Conservation (phyloP, 2,888 invertebrate genomes). For the Phyto melanocephala region DNA sequence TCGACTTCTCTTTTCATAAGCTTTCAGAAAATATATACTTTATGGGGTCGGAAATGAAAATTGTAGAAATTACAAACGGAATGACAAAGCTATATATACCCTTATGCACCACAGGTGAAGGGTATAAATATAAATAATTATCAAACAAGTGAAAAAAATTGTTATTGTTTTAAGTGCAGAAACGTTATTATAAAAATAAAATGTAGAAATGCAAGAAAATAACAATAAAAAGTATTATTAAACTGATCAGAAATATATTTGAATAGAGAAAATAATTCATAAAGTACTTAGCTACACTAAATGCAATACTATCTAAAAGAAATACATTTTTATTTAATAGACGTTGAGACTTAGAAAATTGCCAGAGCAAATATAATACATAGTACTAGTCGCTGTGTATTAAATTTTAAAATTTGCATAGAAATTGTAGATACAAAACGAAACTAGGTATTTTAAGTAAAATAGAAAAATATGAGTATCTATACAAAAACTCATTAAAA, state of each 20-base stretch:
- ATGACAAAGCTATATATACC: too few species aligned
- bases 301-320: background rate
- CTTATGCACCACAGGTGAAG: too few species aligned
- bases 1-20: too few species aligned
- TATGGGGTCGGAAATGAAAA: too few species aligned
- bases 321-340: too few species aligned
- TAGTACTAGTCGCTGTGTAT: background rate
- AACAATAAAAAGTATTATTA: conserved; percentile 17
- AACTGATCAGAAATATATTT: conserved; percentile 12
- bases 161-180: conserved; percentile 19
- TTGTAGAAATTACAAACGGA: too few species aligned
- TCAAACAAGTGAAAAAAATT: conserved; percentile 33
- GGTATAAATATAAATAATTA: too few species aligned
- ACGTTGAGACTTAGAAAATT: background rate
- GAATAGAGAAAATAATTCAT: conserved; percentile 1
- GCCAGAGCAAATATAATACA: background rate
- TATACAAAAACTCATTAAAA: too few species aligned
- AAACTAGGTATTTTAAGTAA: background rate
- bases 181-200: conserved; percentile 18
- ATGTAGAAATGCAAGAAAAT: background rate
- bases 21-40: too few species aligned
- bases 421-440: too few species aligned
- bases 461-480: background rate
- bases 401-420: background rate
- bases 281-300: background rate